A percentile compares a stretch with the other conserved stretches of the same genome.
Evolutionary conservation across 1,140 invertebrate species (phyloP).

Genomic region (Drosophila grimshawi): DNA sequence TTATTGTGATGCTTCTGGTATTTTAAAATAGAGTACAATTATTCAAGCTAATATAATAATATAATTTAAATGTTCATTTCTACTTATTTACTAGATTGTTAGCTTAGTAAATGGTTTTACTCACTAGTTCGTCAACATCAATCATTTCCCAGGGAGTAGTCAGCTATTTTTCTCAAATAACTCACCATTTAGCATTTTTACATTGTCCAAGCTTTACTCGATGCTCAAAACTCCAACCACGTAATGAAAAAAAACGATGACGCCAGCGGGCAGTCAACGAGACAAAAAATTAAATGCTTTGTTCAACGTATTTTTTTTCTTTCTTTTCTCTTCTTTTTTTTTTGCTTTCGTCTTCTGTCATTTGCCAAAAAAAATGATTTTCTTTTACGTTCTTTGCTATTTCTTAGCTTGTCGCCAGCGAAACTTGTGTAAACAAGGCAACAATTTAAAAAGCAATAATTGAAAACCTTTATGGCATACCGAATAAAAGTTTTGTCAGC

Average conservation of each 20-base stretch:
- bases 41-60: no score
- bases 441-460: conserved; percentile 66
- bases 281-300: conserved; percentile 54
- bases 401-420: conserved; percentile 23
- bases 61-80: no score
- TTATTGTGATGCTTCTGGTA: no score
- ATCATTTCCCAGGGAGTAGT: conserved; percentile 5
- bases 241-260: conserved; percentile 9
- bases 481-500: conserved; percentile 57
- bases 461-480: conserved; percentile 59
- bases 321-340: neutral
- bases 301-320: conserved; percentile 28
- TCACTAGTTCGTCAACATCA: conserved; percentile 20
- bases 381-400: conserved; percentile 7
- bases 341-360: conserved; percentile 19
- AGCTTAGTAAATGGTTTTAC: neutral
- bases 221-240: conserved; percentile 13
- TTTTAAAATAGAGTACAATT: no score
- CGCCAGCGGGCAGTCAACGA: conserved; percentile 28
- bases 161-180: neutral
- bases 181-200: neutral
- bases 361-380: conserved; percentile 36
- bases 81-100: neutral
- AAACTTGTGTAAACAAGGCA: conserved; percentile 61
- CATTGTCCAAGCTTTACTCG: neutral